Base-by-base conservation (phyloP, 2,888 invertebrate species). In the Actias luna region DNA sequence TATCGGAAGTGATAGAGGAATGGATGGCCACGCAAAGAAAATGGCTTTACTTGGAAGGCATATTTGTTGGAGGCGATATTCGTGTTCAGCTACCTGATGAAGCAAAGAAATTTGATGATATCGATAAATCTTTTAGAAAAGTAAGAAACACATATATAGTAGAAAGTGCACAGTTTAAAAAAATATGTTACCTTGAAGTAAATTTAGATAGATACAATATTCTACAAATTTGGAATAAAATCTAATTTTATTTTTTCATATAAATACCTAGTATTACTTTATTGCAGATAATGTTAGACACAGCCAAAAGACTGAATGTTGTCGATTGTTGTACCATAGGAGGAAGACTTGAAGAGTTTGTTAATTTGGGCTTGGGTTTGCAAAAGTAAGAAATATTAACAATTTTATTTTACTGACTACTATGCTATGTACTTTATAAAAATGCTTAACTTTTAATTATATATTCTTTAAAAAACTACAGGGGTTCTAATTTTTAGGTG, bases 31-130 rank as follows among this genome's bases (percentile, higher is more conserved):
- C 97, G 2, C 98, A 98, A 82, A 93, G 96, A 64, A 98, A 97
- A 82, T 98, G 98, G 98, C 93, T 98, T 69, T 98, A 98, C 79
- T 89, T 98, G 68, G 98, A 98, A 81, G 98, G 98, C 0, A 98
- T 98, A 67, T 98, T 98, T 82, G 95, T 98, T 0, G 97, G 97
- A 0, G 97, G 97, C 5, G 98, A 98, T 79, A 98, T 98, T 69
- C 93, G 98, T 60, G 87, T 94, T 0, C 98, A 98, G 78, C 88
- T 98, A 61, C 98, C 98, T 0, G 97, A 98, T 1, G 98, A 98
- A 80, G 97, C 98, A 0, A 96, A 95, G 82, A 97, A 97, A 83
- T 98, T 98, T 84, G 98, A 98, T 79, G 95, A 96, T 67, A 97
- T 98, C 72, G 98, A 98, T 82, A 95, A 94, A 80, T 82, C 93